Base-by-base conservation (phyloP, 2,888 invertebrate species). In the Hololepta plana region DNA sequence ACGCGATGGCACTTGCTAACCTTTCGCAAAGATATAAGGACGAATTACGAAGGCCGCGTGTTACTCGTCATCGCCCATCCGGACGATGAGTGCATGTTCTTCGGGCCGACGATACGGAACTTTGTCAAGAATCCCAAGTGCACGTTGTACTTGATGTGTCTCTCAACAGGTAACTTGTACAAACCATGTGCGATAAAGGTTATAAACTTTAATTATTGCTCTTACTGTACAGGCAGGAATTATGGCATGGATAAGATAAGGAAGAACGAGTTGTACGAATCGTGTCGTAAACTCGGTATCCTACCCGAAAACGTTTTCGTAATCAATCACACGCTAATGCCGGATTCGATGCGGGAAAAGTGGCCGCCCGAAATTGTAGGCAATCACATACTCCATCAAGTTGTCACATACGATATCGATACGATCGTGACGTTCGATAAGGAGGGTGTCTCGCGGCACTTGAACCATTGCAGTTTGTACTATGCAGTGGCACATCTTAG, bases 1-100 rank as follows among this genome's bases (percentile, higher is more conserved):
- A 38, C 44, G 21, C 40, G 41, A 35, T 56, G 64, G 44, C 55
- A 59, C 15, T 38, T 59, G 15, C 51, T 63, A 21, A 57, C 57
- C 1, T 54, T 64, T 36, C 57, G 55, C 29, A 55, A 58, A 15
- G 61, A 60, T 14, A 56, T 65, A 8, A 53, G 62, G 17, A 50
- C 60, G 20, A n/a, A n/a, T n/a, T 16, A 9, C 7, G 58, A 64
- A 2, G 59, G 57, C 34, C 58, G 81, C 38, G 67, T 87, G 21
- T 55, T 95, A 15, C 51, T 96, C 27, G 73, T 95, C 2, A 81
- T 72, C 21, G 91, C 96, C 12, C 98, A 98, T 60, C 96, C 96
- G 9, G 96, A 98, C 53, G 96, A 98, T 51, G 96, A 98, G 52
- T 87, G 87, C 41, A 95, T 98, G 96, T 98, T 98, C 54, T 98